Percentiles rank a stretch among this genome's conserved stretches.
Evolutionary conservation across 35 echinoderm and acorn worm species (phyloP).

Genomic region (Acanthaster planci): DNA sequence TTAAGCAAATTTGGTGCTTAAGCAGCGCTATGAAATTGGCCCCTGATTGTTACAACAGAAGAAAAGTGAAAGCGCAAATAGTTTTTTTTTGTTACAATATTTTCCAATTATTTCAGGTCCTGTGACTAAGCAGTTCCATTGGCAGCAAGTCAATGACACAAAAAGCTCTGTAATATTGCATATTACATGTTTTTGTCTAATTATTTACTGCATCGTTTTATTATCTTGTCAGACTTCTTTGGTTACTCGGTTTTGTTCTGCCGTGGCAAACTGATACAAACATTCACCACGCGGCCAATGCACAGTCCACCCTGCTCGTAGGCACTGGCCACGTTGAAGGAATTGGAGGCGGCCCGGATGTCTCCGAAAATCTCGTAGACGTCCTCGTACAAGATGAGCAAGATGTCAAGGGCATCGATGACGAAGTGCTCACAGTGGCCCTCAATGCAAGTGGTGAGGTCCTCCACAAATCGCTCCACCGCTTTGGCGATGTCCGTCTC

Average conservation of each 20-base stretch:
- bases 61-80: too few species aligned
- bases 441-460: slow-evolving; percentile 63
- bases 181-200: too few species aligned
- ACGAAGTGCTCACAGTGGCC: slow-evolving; percentile 46
- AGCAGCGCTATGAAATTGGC: too few species aligned
- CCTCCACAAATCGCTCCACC: slow-evolving; percentile 63
- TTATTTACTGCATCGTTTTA: too few species aligned
- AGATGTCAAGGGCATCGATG: slow-evolving; percentile 50
- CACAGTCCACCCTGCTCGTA: slow-evolving; percentile 79
- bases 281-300: slow-evolving; percentile 66
- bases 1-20: too few species aligned
- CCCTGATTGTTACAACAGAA: too few species aligned
- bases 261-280: slow-evolving; percentile 50
- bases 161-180: too few species aligned
- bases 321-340: slow-evolving; percentile 53
- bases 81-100: too few species aligned
- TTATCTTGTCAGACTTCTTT: too few species aligned
- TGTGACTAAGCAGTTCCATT: too few species aligned
- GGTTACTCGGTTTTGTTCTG: not conserved
- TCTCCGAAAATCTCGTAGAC: slow-evolving; percentile 77
- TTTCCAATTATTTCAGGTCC: too few species aligned
- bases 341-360: slow-evolving; percentile 57
- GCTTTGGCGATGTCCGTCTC: slow-evolving; percentile 64
- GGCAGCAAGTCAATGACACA: too few species aligned
- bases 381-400: slow-evolving; percentile 72